A percentile compares a stretch with the other conserved stretches of the same genome.
phyloP scores from a whole-genome alignment of 2,888 invertebrate species.

The Parapristionchus giblindavisi region DNA sequence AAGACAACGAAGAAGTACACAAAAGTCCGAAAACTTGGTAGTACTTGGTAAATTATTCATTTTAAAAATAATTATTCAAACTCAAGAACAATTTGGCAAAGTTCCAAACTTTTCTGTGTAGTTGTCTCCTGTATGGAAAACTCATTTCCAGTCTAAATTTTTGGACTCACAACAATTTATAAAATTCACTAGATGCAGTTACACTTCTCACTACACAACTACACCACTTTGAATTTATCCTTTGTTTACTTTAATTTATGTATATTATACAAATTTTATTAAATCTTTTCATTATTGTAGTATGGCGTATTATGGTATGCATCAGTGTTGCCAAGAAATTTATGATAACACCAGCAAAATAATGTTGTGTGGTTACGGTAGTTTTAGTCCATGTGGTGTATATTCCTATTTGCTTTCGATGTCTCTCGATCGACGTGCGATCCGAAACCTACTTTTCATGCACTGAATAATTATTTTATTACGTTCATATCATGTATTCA shows the following conservation, averaged over 20 bases:
- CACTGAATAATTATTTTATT: slow-evolving; percentile 14
- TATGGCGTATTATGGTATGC: neutral
- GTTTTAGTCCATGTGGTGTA: no score
- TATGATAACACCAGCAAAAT: no score
- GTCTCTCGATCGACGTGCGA: slow-evolving; percentile 20
- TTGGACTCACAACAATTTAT: neutral
- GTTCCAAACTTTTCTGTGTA: neutral
- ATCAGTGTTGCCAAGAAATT: neutral
- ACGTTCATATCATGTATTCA: neutral
- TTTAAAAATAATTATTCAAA: neutral
- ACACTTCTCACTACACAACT: neutral
- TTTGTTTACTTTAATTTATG: no score
- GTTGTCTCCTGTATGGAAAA: neutral
- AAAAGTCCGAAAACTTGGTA: slow-evolving; percentile 35
- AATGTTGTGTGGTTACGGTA: no score
- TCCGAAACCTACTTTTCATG: neutral
- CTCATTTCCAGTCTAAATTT: neutral
- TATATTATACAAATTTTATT: neutral
- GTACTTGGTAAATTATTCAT: slow-evolving; percentile 11
- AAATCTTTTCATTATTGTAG: neutral
- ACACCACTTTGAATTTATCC: no score
- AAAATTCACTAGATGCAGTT: neutral
- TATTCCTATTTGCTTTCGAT: no score
- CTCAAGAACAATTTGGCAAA: neutral
- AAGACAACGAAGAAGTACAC: slow-evolving; percentile 21